Evolutionary conservation across 2,888 invertebrate species (phyloP).

Genomic region (Biston betularia): DNA sequence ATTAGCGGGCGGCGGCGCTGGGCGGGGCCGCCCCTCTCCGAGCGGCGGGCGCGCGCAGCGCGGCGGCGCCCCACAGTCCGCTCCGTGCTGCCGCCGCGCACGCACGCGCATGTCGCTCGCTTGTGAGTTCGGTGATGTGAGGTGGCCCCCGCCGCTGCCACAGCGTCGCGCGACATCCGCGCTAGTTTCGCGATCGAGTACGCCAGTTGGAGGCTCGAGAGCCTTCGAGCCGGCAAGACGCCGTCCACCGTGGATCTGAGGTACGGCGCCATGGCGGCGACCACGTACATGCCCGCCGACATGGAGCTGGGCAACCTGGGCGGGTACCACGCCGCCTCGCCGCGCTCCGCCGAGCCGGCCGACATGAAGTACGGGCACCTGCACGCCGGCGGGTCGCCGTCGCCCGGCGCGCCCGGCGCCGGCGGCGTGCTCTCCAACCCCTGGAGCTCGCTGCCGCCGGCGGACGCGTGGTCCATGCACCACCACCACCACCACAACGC

Average conservation of each 20-base stretch:
- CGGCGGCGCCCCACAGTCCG: constrained; percentile 76
- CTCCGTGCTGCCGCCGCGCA: constrained; percentile 85
- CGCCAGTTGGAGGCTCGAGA: constrained; percentile 84
- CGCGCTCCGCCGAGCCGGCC: constrained; percentile 94
- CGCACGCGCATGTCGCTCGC: constrained; percentile 88
- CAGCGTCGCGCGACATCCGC: constrained; percentile 80
- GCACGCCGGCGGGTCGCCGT: constrained; percentile 89
- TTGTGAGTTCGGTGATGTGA: constrained; percentile 79
- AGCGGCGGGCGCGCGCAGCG: constrained; percentile 73
- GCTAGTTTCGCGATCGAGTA: constrained; percentile 78
- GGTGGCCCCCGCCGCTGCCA: constrained; percentile 84
- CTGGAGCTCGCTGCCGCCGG: constrained; percentile 93
- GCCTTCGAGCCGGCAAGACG: constrained; percentile 88
- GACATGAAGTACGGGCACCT: constrained; percentile 98
- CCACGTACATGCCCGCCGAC: constrained; percentile 97
- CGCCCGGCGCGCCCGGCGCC: constrained; percentile 85
- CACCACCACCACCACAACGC: constrained; percentile 92
- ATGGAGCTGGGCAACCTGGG: constrained; percentile 93
- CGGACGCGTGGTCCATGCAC: constrained; percentile 94
- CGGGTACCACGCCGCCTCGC: constrained; percentile 94
- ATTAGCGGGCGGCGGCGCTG: constrained; percentile 73
- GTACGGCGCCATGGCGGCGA: constrained; percentile 97
- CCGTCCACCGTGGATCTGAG: constrained; percentile 87
- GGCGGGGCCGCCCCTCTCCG: constrained; percentile 73
- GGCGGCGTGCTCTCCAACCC: constrained; percentile 88